Percentiles rank a stretch among this genome's conserved stretches.
phyloP scores from a whole-genome alignment of 2,113 vertebrate genomes.

The Trogon melanurus region DNA sequence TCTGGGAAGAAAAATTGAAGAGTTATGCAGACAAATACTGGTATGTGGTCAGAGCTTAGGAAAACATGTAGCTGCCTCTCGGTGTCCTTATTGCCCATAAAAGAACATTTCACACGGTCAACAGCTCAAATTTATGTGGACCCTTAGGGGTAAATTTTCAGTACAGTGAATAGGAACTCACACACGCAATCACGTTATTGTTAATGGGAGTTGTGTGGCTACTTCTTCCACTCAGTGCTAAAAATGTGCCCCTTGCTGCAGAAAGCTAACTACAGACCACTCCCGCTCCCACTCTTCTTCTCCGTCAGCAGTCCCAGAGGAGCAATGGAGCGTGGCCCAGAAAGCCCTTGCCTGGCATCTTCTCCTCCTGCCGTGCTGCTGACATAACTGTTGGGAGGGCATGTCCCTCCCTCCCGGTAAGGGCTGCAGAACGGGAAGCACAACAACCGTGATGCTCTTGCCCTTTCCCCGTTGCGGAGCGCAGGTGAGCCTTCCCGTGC shows the following conservation, averaged over 20 bases:
- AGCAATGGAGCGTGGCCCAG: background rate
- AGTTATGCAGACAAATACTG: constrained; percentile 54
- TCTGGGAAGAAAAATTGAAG: constrained; percentile 65
- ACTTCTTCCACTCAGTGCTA: constrained; percentile 28
- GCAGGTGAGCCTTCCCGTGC: no score
- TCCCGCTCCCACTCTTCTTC: background rate
- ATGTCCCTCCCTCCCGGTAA: no score
- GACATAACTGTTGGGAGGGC: background rate
- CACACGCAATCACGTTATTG: constrained; percentile 55
- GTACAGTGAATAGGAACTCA: constrained; percentile 56
- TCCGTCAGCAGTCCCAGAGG: background rate
- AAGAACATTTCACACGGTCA: constrained; percentile 76
- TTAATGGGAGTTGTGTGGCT: constrained; percentile 65
- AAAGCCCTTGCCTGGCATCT: background rate
- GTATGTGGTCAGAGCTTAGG: constrained; percentile 56
- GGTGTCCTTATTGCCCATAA: constrained; percentile 69
- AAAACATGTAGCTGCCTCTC: constrained; percentile 64
- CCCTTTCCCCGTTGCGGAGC: no score
- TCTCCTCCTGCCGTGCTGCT: fast-evolving
- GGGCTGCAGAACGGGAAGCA: no score
- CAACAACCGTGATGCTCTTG: no score
- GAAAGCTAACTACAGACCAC: background rate
- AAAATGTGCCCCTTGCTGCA: constrained; percentile 31
- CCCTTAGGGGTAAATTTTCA: constrained; percentile 74
- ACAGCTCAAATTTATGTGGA: constrained; percentile 76